Base-by-base conservation (phyloP, 2,888 invertebrate species). In the Ormyrus nitidulus region DNA sequence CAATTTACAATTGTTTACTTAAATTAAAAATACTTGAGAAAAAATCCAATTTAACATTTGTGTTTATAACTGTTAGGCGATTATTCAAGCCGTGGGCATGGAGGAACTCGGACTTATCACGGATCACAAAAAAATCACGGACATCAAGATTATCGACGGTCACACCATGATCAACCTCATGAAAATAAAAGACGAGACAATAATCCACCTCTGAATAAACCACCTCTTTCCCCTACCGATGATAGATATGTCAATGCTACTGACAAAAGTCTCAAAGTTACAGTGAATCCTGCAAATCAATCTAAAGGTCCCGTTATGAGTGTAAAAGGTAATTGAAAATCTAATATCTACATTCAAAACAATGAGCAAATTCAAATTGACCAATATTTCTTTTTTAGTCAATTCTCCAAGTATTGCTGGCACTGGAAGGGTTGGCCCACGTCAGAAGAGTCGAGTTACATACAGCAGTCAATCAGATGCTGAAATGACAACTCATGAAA, bases 371-470 rank as follows among this genome's bases (percentile, higher is more conserved):
- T 48, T 46, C 2, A 65, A 56, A 8, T 54, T 61, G 19, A 62
- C 62, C 13, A 56, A 48, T 71, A 0, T 69, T 76, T 19, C 19
- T 19, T 9, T 88, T 87, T 34, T 82, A 91, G 91, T 91, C 46
- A 90, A 89, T 78, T 86, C 90, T 44, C 87, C 89, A 13, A 89
- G 87, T 76, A 88, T 89, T 75, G 90, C 89, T 73, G 91, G 91
- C 49, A 90, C 91, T 11, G 91, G 91, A 62, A 86, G 91, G 76
- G 91, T 91, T 19, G 91, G 91, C 11, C 91, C 91, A 61, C 87
- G 91, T 34, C 91, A 91, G 81, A 88, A 89, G 58, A 86, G 86
- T 46, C 86, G 89, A 13, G 72, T 89, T 10, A 87, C 88, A 34
- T 90, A 90, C 75, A 89, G 89, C 71, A 86, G 87, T 76, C 88